A percentile compares a stretch with the other conserved stretches of the same genome.
phyloP scores from a whole-genome alignment of 1,140 invertebrate genomes.

The Heliconius melpomene region DNA sequence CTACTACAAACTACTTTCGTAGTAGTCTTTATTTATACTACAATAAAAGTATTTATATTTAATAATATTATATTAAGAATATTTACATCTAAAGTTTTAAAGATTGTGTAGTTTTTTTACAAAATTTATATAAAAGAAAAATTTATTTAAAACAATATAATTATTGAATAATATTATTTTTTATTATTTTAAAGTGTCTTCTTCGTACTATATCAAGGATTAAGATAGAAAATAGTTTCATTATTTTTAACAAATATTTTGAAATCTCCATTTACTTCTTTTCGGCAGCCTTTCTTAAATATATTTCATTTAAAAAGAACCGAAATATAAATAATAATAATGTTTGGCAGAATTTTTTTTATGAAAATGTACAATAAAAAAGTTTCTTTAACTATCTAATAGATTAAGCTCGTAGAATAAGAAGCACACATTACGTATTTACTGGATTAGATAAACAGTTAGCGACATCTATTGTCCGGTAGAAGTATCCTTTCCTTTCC shows the following conservation, averaged over 20 bases:
- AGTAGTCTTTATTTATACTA: not conserved
- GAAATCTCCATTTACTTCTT: too few species aligned
- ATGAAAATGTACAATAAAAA: not conserved
- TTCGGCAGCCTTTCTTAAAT: too few species aligned
- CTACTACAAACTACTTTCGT: not conserved
- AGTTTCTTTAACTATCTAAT: not conserved
- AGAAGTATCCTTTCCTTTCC: not conserved
- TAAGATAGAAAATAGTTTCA: too few species aligned
- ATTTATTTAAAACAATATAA: too few species aligned
- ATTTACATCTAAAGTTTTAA: not conserved
- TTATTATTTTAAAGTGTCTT: not conserved
- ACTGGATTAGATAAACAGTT: not conserved
- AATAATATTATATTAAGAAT: not conserved
- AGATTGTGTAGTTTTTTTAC: not conserved
- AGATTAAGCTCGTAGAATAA: not conserved
- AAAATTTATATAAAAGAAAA: not conserved
- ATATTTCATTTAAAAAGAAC: too few species aligned
- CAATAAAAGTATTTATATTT: too few species aligned
- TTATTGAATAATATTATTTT: not conserved
- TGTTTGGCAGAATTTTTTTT: too few species aligned
- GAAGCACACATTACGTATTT: not conserved
- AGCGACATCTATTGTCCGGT: conserved; percentile 40
- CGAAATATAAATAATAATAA: too few species aligned
- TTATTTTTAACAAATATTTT: too few species aligned
- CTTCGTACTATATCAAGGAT: too few species aligned